A percentile compares a stretch with the other conserved stretches of the same genome.
Evolutionary conservation across 2,113 vertebrate species (phyloP).

Genomic region (Protobothrops mucrosquamatus): DNA sequence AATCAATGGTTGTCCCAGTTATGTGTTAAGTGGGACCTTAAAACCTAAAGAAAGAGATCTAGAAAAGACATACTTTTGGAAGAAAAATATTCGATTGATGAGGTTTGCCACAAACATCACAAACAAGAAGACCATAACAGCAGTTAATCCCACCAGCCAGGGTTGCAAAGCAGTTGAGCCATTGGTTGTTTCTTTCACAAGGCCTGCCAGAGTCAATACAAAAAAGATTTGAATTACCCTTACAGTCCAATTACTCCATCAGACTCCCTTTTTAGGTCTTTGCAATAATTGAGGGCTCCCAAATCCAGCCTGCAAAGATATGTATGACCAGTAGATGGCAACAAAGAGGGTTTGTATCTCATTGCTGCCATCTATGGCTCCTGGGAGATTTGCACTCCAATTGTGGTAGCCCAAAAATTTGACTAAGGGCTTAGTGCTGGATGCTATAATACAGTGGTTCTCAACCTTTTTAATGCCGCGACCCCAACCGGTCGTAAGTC

Average conservation of each 20-base stretch:
- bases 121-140: constrained; percentile 71
- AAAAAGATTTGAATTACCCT: not conserved
- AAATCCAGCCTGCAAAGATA: not conserved
- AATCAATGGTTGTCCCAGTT: not conserved
- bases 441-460: not conserved
- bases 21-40: not conserved
- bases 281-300: not conserved
- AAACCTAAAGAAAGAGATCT: not conserved
- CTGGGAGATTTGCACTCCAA: not conserved
- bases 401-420: not conserved
- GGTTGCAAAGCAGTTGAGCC: constrained; percentile 57
- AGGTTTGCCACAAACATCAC: constrained; percentile 68
- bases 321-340: not conserved
- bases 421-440: not conserved
- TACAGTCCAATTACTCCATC: not conserved
- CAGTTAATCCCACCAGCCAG: constrained; percentile 71
- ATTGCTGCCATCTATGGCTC: not conserved
- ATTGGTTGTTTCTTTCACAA: not conserved
- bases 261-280: not conserved
- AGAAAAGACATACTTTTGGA: constrained; percentile 34
- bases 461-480: no score
- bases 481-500: no score
- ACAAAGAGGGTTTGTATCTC: not conserved
- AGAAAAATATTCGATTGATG: constrained; percentile 58
- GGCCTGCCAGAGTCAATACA: not conserved